Conservation (phyloP, 1,140 invertebrate species). For the Anagrus nilaparvatae region DNA sequence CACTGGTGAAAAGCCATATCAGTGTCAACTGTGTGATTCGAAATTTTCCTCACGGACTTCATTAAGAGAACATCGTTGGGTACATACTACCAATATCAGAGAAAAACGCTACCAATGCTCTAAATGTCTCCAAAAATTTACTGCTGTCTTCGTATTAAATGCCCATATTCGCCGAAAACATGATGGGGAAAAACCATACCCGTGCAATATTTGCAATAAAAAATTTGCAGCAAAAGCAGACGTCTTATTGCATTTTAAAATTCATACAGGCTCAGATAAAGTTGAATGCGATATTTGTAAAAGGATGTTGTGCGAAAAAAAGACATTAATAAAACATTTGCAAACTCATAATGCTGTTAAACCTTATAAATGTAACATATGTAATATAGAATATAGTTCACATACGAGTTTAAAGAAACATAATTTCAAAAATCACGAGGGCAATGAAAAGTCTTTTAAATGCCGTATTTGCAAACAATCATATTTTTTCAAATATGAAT, state of each 20-base stretch:
- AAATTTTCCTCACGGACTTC: constrained; percentile 48
- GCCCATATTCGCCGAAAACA: constrained; percentile 60
- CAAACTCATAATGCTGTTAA: constrained; percentile 45
- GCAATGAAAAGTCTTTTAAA: constrained; percentile 57
- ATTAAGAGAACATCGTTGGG: too few relatives aligned
- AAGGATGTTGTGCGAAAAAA: constrained; percentile 42
- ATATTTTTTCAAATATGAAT: constrained; percentile 40
- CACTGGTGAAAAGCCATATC: constrained; percentile 40
- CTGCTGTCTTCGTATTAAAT: constrained; percentile 44
- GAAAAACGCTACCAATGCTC: constrained; percentile 43
- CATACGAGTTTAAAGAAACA: constrained; percentile 59
- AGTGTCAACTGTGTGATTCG: constrained; percentile 40
- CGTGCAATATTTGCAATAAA: constrained; percentile 47
- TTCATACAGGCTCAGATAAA: constrained; percentile 43
- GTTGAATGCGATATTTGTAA: constrained; percentile 45
- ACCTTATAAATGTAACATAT: constrained; percentile 54
- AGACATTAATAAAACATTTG: constrained; percentile 41
- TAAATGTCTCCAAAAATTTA: constrained; percentile 42
- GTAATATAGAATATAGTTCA: constrained; percentile 62
- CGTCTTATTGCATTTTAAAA: constrained; percentile 35
- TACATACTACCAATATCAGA: constrained; percentile 37
- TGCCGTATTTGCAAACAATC: constrained; percentile 57
- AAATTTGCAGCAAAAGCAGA: constrained; percentile 33
- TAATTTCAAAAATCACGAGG: constrained; percentile 60
- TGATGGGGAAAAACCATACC: constrained; percentile 58